Base-by-base conservation (phyloP, 2,797 vertebrate species). In the Acanthurus leucopareius region DNA sequence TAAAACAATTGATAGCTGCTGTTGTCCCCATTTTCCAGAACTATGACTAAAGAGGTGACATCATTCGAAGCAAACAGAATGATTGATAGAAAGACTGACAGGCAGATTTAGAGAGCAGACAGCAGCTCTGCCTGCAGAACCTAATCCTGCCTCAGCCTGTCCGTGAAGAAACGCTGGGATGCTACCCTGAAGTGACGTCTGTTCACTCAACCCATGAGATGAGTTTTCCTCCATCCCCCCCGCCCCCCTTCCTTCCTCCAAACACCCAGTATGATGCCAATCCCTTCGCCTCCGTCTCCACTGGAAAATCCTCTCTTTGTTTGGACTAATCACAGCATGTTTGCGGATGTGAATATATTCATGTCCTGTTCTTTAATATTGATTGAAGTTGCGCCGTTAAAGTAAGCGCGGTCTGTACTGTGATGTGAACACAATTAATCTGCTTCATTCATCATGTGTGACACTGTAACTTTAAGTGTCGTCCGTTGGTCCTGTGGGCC, bases 181-280 rank as follows among this genome's bases (percentile, higher is more conserved):
- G 35, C 52, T 73, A 70, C 76, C 67, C 64, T 45, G 22, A 79
- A 72, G 79, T 81, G 69, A 87, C 47, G 79, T 83, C 73, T 80
- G 86, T 75, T 79, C 59, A 54, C 69, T 79, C 78, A 63, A 60
- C 63, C 60, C 66, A 47, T 19, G 52, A 75, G 61, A 76, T 47
- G 49, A 85, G 32, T 76, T 35, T 59, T 60, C 64, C 72, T 76
- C 61, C 68, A 72, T 71, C 74, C 71, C 60, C 71, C 72, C 19
- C 71, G 73, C 74, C 69, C 77, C 69, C 51, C 22, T 15, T 45
- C 14, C 44, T 49, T 49, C 48, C 48, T 83, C 73, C 75, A 65
- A 66, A 80, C 44, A 62, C 65, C 75, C 45, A 19, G 14, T 35
- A 9, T 7, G 22, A 52, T 69, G 68, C 73, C 79, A 67, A 82